Percentiles rank a stretch among this genome's conserved stretches.
Evolutionary conservation across 2,113 vertebrate species (phyloP).

Genomic region (Hippocampus zosterae): DNA sequence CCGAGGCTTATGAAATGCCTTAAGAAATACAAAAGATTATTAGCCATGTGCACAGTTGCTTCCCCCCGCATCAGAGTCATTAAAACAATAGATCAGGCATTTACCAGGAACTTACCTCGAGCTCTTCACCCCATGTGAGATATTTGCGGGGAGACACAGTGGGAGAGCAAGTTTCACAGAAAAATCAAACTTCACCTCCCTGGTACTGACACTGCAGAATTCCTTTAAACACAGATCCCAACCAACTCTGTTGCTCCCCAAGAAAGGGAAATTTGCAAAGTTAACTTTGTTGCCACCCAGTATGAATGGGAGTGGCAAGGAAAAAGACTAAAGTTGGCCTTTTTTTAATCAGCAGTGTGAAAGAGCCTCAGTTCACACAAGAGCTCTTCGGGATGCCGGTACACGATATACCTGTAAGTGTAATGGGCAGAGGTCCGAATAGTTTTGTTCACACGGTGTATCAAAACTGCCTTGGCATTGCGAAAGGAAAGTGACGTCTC

Average conservation of each 20-base stretch:
- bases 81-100: neutral
- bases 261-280: neutral
- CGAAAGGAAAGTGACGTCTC: constrained; percentile 3
- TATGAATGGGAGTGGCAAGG: neutral
- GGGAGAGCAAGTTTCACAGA: too few species aligned
- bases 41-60: too few species aligned
- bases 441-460: neutral
- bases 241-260: too few species aligned
- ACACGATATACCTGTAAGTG: neutral
- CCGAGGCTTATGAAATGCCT: neutral
- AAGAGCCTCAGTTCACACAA: neutral
- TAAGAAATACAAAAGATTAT: neutral
- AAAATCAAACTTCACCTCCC: too few species aligned
- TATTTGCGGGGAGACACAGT: too few species aligned
- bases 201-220: too few species aligned
- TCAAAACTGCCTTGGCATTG: constrained; percentile 25
- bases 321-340: neutral
- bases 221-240: too few species aligned
- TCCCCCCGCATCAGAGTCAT: too few species aligned
- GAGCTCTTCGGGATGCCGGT: neutral
- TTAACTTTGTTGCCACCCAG: neutral
- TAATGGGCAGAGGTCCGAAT: neutral
- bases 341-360: neutral
- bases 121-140: too few species aligned
- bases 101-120: too few species aligned